These are phyloP conservation scores for Erebia ligea DNA, from an alignment of 2,888 invertebrate genomes.

Conservation along the genomic window DNA sequence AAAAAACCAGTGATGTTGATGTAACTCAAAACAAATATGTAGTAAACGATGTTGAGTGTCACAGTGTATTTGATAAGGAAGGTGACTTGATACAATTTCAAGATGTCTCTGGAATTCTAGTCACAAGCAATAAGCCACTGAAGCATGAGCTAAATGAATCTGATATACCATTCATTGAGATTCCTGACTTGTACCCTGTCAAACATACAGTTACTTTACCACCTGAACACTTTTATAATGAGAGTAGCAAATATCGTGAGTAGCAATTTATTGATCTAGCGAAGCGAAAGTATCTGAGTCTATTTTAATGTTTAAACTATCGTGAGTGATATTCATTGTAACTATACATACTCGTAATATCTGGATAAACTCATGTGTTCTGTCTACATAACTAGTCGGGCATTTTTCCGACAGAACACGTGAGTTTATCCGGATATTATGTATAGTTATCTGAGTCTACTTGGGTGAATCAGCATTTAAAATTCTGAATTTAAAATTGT, in stretches of 20 bases:
- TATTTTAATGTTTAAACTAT: no score
- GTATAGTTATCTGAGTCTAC: no score
- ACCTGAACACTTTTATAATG: conserved; percentile 85
- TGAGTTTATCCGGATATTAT: no score
- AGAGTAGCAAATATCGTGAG: conserved; percentile 88
- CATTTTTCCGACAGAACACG: no score
- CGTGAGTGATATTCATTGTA: no score
- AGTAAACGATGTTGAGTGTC: conserved; percentile 83
- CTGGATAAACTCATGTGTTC: no score
- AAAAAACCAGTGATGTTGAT: conserved; percentile 83
- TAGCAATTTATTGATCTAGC: conserved; percentile 45
- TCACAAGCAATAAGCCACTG: conserved; percentile 86
- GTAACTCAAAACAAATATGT: conserved; percentile 82
- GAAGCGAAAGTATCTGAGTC: no score
- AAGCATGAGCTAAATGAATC: conserved; percentile 74
- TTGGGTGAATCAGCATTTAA: no score
- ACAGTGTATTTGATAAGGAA: conserved; percentile 84
- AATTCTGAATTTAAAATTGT: no score
- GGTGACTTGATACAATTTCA: conserved; percentile 85
- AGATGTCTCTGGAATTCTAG: conserved; percentile 85
- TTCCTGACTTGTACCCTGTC: conserved; percentile 90
- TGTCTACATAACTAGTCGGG: no score
- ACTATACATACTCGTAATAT: no score
- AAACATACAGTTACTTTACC: conserved; percentile 87
- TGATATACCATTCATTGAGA: conserved; percentile 74